Evolutionary conservation across 35 echinoderm and acorn worm species (phyloP), one percentile per base, ranked within the genome.

Genomic region (Diadema setosum): DNA sequence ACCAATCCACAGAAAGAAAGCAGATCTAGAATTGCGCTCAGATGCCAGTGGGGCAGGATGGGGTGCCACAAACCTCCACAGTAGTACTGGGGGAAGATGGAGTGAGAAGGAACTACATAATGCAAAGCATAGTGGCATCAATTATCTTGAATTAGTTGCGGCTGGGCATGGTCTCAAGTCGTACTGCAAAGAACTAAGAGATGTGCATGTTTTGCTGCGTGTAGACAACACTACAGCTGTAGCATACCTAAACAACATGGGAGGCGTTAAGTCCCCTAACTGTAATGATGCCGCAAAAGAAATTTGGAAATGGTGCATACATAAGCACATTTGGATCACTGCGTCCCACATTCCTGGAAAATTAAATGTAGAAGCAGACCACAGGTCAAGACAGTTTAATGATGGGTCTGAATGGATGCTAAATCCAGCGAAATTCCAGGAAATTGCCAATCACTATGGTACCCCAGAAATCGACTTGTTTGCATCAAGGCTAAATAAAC

Each of bases 181-280:
- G 37, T 55, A 40, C 5, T 86, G 83, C 45, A 41, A 30, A 40
- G 40, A 86, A 3, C 34, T 86, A 15, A 6, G 45, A 12, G 26
- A 86, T 86, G 16, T 20, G 2, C 81, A 83, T 16, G 21, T 83
- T 20, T n/a, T 44, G 32, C 1, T 76, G 70, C 75, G 43, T 27
- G 36, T 93, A 3, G 94, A 93, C 58, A 96, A 88, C 49, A 82
- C 60, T 31, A 87, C 84, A 81, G 91, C 91, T 45, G 76, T 93
- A 39, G 25, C 84, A 5, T 93, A 87, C 85, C 42, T 87, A 2
- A 92, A 92, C 33, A 78, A 87, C 32, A 92, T 92, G 90, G 90
- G 90, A 65, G 69, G 90, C 35, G 60, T 85, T 29, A 92, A 92
- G 81, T 80, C 67, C 58, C 21, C 39, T 44, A 42, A 42, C 25